Evolutionary conservation across 2,888 invertebrate genomes (phyloP).

Genomic region (Acrobasis consociella): DNA sequence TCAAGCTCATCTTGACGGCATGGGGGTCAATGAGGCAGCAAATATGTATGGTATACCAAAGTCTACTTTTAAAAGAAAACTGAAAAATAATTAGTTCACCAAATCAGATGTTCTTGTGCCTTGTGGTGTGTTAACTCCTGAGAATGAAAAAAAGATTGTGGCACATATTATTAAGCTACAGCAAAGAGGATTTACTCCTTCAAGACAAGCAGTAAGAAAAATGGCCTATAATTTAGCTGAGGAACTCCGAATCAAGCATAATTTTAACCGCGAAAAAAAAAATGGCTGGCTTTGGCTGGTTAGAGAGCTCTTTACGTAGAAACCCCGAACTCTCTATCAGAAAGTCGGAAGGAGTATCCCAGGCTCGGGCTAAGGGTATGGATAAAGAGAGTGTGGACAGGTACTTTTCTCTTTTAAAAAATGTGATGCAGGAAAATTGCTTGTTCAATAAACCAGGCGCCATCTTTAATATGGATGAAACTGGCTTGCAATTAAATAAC

Average conservation of each 20-base stretch:
- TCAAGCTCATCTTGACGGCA: conserved; percentile 8
- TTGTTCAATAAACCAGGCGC: conserved; percentile 41
- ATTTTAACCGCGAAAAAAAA: conserved; percentile 5
- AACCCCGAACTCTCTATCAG: conserved; percentile 19
- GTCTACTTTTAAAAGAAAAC: conserved; percentile 21
- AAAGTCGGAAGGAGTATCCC: conserved; percentile 24
- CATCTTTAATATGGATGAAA: conserved; percentile 21
- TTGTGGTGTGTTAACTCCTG: too few species aligned
- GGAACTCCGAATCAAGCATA: conserved; percentile 11
- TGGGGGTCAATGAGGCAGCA: conserved; percentile 23
- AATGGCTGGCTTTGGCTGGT: conserved; percentile 19
- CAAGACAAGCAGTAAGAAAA: conserved; percentile 2
- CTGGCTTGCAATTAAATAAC: conserved; percentile 19
- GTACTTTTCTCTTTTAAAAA: conserved; percentile 11
- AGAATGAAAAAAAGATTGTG: too few species aligned
- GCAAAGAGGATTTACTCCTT: too few species aligned
- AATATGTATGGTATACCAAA: conserved; percentile 21
- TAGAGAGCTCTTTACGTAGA: conserved; percentile 20
- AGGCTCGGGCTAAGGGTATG: conserved; percentile 19
- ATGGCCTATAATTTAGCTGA: conserved; percentile 19
- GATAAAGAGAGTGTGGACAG: conserved; percentile 18
- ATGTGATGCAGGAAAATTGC: conserved; percentile 33
- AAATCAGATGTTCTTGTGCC: too few species aligned
- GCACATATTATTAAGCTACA: too few species aligned
- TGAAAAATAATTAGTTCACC: too few species aligned